phyloP scores from a whole-genome alignment of 2,888 invertebrate genomes.

The Chorisops tibialis region DNA sequence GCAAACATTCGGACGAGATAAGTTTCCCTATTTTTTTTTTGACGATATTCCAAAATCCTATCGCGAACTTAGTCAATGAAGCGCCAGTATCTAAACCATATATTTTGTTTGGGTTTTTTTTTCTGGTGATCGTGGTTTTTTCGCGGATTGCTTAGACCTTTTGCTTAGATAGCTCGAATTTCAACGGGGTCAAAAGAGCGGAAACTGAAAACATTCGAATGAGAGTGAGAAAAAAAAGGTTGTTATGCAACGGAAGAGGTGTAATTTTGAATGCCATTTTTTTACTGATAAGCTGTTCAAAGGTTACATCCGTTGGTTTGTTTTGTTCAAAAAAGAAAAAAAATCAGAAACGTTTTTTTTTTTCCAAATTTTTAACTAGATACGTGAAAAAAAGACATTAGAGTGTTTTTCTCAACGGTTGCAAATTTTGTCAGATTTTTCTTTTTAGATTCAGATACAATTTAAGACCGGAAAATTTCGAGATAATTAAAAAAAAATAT shows the following conservation, averaged over 20 bases:
- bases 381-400: too few species aligned
- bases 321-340: too few species aligned
- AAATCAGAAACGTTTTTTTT: background rate
- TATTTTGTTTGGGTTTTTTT: too few species aligned
- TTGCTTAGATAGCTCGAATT: too few species aligned
- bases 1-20: background rate
- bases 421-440: too few species aligned
- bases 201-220: conserved; percentile 20
- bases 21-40: too few species aligned
- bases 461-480: too few species aligned
- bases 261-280: conserved; percentile 16
- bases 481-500: too few species aligned
- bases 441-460: too few species aligned
- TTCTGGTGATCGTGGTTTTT: background rate
- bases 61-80: background rate
- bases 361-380: too few species aligned
- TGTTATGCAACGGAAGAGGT: conserved; percentile 29
- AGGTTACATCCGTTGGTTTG: conserved; percentile 13
- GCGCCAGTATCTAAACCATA: too few species aligned
- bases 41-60: background rate
- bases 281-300: conserved; percentile 13
- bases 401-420: too few species aligned
- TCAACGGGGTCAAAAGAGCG: conserved; percentile 19
- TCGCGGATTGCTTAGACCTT: background rate
- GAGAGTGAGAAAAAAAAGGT: conserved; percentile 19